Conservation (phyloP, 1,140 invertebrate species). For the Zaprionus africanus region DNA sequence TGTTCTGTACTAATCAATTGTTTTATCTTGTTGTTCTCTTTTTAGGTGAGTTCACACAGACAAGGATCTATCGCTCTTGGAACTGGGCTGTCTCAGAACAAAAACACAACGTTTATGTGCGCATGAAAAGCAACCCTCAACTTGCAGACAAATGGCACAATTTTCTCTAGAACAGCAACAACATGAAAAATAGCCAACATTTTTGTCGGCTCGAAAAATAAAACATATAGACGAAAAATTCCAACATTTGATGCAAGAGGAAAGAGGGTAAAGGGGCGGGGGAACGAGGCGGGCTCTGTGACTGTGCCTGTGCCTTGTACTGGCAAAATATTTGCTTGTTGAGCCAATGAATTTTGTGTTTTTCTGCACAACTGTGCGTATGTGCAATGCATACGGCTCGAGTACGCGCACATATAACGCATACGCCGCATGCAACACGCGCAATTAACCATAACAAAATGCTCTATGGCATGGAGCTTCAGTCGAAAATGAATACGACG, state of each 20-base stretch:
- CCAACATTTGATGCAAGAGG: slow-evolving; percentile 55
- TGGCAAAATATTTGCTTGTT: slow-evolving; percentile 62
- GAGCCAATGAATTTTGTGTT: slow-evolving; percentile 1
- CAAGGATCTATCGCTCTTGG: not conserved
- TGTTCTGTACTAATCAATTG: slow-evolving; percentile 24
- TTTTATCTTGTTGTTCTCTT: slow-evolving; percentile 21
- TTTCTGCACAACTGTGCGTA: slow-evolving; percentile 61
- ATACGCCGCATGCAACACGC: slow-evolving; percentile 77
- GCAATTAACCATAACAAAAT: slow-evolving; percentile 80
- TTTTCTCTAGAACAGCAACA: slow-evolving; percentile 21
- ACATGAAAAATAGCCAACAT: slow-evolving; percentile 48
- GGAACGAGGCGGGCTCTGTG: not conserved
- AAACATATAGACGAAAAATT: slow-evolving; percentile 46
- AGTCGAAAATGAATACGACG: slow-evolving; percentile 37
- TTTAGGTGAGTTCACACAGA: slow-evolving; percentile 33
- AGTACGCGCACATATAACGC: slow-evolving; percentile 47
- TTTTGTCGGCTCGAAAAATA: slow-evolving; percentile 32
- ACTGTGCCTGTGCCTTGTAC: slow-evolving; percentile 25
- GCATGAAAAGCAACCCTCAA: slow-evolving; percentile 11
- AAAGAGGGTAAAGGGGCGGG: not conserved
- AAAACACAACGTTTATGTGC: not conserved
- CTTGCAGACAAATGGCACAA: slow-evolving; percentile 44
- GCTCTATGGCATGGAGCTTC: slow-evolving; percentile 47
- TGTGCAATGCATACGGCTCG: slow-evolving; percentile 52
- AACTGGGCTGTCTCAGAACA: not conserved